phyloP scores from a whole-genome alignment of 2,113 vertebrate genomes.

The Nothobranchius kuhntae region DNA sequence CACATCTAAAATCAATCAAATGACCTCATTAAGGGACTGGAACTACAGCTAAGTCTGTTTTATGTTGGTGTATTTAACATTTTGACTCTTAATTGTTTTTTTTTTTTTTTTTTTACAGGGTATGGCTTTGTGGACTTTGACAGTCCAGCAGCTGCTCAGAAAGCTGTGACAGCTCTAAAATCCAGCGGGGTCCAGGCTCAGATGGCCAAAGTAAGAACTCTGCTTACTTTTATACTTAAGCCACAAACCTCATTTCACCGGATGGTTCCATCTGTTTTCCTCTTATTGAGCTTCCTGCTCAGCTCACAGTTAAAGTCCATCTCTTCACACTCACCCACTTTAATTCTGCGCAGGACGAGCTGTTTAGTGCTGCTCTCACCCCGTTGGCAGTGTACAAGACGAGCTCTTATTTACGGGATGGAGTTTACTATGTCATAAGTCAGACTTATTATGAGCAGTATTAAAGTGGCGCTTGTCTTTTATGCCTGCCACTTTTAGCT shows the following conservation, averaged over 20 bases:
- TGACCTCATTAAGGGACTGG: background rate
- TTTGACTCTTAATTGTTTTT: background rate
- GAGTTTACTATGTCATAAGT: background rate
- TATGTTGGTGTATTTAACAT: no score
- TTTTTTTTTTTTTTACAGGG: conserved; percentile 70
- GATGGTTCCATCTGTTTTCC: background rate
- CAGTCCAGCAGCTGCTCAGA: conserved; percentile 90
- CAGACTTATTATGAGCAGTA: conserved; percentile 4
- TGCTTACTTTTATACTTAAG: background rate
- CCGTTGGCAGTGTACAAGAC: conserved; percentile 46
- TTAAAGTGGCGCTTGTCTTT: background rate
- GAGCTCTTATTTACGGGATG: conserved; percentile 28
- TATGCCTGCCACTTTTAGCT: background rate
- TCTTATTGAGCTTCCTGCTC: conserved; percentile 15
- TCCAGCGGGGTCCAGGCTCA: conserved; percentile 92
- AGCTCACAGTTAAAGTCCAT: conserved; percentile 3
- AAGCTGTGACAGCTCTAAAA: conserved; percentile 90
- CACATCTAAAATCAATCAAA: background rate
- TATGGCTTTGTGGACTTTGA: conserved; percentile 95
- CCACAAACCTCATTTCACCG: background rate
- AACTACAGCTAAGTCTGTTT: background rate
- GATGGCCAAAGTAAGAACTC: conserved; percentile 90
- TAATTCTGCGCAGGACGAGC: conserved; percentile 23
- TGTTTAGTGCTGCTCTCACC: conserved; percentile 1
- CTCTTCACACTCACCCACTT: background rate